A percentile compares a stretch with the other conserved stretches of the same genome.
Evolutionary conservation across 2,113 vertebrate species (phyloP).

Genomic region (Monopterus albus): DNA sequence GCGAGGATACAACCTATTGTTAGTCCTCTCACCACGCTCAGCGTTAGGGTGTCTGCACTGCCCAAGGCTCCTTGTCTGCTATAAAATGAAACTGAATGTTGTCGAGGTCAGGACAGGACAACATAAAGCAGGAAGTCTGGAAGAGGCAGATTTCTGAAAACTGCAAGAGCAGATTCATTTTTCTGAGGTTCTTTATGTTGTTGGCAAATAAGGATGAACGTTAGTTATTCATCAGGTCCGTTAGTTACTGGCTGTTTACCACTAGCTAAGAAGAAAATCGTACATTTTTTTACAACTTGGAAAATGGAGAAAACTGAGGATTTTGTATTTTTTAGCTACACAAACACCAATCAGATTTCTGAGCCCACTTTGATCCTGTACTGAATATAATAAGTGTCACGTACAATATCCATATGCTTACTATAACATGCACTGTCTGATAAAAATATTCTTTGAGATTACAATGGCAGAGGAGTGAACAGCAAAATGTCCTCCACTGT

Average conservation of each 20-base stretch:
- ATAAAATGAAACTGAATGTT: conserved; percentile 31
- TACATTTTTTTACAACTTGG: no score
- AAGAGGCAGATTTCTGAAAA: no score
- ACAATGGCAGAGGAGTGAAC: conserved; percentile 2
- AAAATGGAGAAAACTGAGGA: no score
- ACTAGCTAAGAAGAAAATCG: no score
- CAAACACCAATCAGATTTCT: neutral
- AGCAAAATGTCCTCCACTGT: conserved; percentile 12
- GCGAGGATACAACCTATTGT: neutral
- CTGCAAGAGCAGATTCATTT: no score
- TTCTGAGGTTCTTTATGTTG: no score
- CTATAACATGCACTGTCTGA: neutral
- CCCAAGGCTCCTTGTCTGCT: conserved; percentile 18
- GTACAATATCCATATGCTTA: no score
- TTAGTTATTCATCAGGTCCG: no score
- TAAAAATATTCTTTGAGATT: conserved; percentile 12
- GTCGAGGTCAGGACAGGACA: conserved; percentile 17
- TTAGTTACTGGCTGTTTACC: no score
- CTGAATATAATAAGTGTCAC: conserved; percentile 1
- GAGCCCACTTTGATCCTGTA: neutral
- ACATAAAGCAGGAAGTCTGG: no score
- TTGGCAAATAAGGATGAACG: no score
- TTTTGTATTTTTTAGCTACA: neutral
- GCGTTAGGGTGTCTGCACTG: neutral
- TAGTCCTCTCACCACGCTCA: conserved; percentile 13